Conservation (phyloP, 2,113 vertebrate species). For the Chamaea fasciata region DNA sequence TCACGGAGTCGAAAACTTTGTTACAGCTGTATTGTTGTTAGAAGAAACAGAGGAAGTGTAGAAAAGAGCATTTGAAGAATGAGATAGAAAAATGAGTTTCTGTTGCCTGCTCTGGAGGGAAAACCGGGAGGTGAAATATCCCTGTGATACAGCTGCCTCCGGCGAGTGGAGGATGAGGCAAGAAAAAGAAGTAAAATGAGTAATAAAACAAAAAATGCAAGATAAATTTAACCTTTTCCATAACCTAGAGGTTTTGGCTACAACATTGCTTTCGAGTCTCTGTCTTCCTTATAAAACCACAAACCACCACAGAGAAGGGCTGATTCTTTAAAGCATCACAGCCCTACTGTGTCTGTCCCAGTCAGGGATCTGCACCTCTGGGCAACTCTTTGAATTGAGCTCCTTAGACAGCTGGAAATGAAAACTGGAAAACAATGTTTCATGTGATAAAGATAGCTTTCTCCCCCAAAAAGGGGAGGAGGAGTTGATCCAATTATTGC, state of each 20-base stretch:
- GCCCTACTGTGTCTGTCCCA: not conserved
- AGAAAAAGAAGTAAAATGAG: not conserved
- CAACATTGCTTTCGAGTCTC: not conserved
- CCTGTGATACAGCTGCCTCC: not conserved
- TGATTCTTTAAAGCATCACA: not conserved
- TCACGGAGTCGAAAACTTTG: not conserved
- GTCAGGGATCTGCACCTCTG: not conserved
- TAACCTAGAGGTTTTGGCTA: not conserved
- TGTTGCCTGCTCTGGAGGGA: not conserved
- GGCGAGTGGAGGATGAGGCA: not conserved
- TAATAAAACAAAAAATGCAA: not conserved
- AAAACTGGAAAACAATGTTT: not conserved
- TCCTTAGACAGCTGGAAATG: not conserved
- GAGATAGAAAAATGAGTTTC: not conserved
- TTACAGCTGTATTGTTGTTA: not conserved
- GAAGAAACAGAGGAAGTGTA: not conserved
- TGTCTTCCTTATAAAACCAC: not conserved
- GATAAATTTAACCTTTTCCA: not conserved
- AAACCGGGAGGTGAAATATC: rapidly evolving
- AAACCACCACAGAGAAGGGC: not conserved
- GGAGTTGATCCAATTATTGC: not conserved
- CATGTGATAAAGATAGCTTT: not conserved
- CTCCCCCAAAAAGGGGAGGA: not conserved
- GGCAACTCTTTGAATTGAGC: not conserved
- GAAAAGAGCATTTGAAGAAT: not conserved